phyloP scores from a whole-genome alignment of 1,140 invertebrate species.

The Macrosteles quadrilineatus region DNA sequence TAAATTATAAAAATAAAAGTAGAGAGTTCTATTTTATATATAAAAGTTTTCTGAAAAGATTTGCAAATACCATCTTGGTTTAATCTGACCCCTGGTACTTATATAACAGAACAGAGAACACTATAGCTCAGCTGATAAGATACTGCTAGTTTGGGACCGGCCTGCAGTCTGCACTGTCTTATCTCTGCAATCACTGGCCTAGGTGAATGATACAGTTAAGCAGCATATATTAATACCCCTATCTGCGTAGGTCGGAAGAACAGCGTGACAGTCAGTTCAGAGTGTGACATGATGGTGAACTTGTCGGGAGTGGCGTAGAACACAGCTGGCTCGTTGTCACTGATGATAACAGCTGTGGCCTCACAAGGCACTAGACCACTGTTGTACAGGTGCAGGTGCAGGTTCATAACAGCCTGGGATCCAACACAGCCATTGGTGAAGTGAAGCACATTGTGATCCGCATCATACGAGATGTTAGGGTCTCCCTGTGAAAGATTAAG shows the following conservation, averaged over 20 bases:
- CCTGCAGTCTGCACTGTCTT: too few species aligned
- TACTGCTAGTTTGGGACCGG: too few species aligned
- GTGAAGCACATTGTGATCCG: not conserved
- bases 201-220: too few species aligned
- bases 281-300: not conserved
- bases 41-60: too few species aligned
- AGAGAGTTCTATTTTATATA: too few species aligned
- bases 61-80: too few species aligned
- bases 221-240: too few species aligned
- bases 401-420: not conserved
- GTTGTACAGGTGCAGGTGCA: constrained; percentile 8
- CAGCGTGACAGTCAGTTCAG: not conserved
- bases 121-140: too few species aligned
- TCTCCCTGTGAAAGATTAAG: not conserved
- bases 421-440: not conserved
- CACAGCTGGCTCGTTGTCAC: not conserved
- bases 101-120: too few species aligned
- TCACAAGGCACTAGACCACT: not conserved
- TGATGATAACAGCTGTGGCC: not conserved
- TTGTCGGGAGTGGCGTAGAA: not conserved
- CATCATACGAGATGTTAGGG: not conserved
- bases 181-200: too few species aligned
- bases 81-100: too few species aligned
- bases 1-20: too few species aligned
- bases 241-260: not conserved